phyloP scores from a whole-genome alignment of 1,140 invertebrate species.

The Anastrepha ludens region DNA sequence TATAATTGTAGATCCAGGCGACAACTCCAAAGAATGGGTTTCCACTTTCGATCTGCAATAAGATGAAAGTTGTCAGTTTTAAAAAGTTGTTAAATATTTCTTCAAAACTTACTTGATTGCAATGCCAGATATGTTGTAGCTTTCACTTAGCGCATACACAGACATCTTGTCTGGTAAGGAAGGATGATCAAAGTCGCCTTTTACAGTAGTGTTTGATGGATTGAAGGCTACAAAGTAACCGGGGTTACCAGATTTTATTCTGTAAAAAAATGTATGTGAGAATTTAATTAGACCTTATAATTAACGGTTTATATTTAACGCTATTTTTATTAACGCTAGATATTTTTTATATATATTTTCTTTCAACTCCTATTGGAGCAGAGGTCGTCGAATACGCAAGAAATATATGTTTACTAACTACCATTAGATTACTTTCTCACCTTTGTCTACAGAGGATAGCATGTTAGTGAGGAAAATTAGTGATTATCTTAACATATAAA shows the following conservation, averaged over 20 bases:
- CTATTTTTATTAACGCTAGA: too few species aligned
- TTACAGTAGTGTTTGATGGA: conserved; percentile 74
- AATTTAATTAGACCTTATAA: neutral
- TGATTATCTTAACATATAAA: conserved; percentile 12
- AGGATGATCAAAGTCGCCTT: conserved; percentile 75
- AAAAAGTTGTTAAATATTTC: conserved; percentile 59
- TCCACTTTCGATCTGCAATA: conserved; percentile 62
- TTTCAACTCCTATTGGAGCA: too few species aligned
- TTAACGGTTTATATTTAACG: neutral
- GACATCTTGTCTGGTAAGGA: conserved; percentile 77
- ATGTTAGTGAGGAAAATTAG: neutral
- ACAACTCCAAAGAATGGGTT: conserved; percentile 68
- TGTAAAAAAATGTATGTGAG: conserved; percentile 62
- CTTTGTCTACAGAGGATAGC: neutral
- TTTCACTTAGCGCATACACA: conserved; percentile 76
- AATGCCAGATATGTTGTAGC: conserved; percentile 74
- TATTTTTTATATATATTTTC: too few species aligned
- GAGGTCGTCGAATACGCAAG: too few species aligned
- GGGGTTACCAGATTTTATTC: conserved; percentile 82
- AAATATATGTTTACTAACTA: too few species aligned
- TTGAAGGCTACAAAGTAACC: conserved; percentile 82
- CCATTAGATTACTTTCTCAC: neutral
- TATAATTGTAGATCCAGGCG: conserved; percentile 74
- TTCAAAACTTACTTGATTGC: conserved; percentile 73
- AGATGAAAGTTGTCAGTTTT: neutral